These are phyloP conservation scores for Chamaetylas fuelleborni DNA, from an alignment of 2,113 vertebrate species.

Conservation along the genomic window DNA sequence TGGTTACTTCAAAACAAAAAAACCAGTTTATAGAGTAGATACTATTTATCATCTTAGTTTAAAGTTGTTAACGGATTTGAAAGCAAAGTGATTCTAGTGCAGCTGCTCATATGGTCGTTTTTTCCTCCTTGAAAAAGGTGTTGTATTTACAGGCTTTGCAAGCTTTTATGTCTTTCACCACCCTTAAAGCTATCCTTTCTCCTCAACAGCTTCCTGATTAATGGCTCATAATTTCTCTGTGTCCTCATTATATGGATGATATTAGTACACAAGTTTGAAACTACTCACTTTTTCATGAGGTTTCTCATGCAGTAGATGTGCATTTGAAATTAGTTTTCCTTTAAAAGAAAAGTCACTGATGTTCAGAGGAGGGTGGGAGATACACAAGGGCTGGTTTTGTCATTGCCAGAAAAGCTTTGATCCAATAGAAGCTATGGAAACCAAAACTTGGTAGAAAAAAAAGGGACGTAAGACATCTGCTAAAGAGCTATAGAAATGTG, in stretches of 20 bases:
- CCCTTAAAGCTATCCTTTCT: not conserved
- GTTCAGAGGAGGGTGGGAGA: slow-evolving; percentile 20
- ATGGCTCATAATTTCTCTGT: not conserved
- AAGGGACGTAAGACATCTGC: not conserved
- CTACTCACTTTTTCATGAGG: not conserved
- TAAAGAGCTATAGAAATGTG: slow-evolving; percentile 51
- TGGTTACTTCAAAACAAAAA: not conserved
- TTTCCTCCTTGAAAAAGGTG: not conserved
- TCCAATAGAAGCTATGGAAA: slow-evolving; percentile 51
- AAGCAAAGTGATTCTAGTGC: not conserved
- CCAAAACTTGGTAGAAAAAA: not conserved
- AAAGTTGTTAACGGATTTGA: slow-evolving; percentile 13
- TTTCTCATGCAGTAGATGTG: too few species aligned
- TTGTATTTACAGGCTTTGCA: slow-evolving; percentile 4
- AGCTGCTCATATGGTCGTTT: not conserved
- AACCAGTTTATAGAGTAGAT: not conserved
- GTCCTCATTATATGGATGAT: not conserved
- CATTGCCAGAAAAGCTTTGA: slow-evolving; percentile 46
- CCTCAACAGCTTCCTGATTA: slow-evolving; percentile 1
- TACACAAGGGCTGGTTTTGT: slow-evolving; percentile 31
- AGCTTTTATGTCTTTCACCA: not conserved
- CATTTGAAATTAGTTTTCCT: slow-evolving; percentile 19
- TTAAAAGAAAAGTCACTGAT: slow-evolving; percentile 4
- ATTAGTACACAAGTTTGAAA: slow-evolving; percentile 1
- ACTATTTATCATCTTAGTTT: not conserved